Percentiles rank a stretch among this genome's conserved stretches.
Conservation (phyloP, 1,140 invertebrate species). For the Bombus vancouverensis region DNA sequence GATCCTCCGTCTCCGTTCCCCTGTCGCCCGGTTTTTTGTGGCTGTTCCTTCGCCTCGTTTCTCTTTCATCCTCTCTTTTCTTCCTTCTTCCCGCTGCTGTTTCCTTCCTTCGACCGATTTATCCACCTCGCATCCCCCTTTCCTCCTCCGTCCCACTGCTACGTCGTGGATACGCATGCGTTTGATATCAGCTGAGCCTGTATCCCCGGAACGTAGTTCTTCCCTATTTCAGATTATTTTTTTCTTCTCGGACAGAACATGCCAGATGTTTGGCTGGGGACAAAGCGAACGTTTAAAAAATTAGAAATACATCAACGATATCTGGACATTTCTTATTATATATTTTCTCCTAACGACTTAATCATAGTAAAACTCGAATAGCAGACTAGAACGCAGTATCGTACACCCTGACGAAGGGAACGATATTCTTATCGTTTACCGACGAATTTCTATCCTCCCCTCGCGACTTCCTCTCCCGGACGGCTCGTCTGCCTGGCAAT, state of each 20-base stretch:
- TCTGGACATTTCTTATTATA: no score
- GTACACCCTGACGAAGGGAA: neutral
- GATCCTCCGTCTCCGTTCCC: neutral
- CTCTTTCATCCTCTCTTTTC: neutral
- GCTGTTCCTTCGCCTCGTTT: neutral
- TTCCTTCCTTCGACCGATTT: slow-evolving; percentile 3
- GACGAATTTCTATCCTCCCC: slow-evolving; percentile 18
- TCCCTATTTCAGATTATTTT: neutral
- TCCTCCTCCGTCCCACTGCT: neutral
- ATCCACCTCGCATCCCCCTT: neutral
- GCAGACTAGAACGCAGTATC: neutral
- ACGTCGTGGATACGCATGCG: neutral
- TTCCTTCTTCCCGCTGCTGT: neutral
- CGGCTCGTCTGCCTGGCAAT: slow-evolving; percentile 13
- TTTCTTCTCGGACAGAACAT: neutral
- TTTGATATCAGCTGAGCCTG: slow-evolving; percentile 11
- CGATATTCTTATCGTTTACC: neutral
- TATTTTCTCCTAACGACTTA: neutral
- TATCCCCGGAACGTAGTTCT: neutral
- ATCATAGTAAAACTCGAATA: no score
- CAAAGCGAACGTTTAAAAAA: neutral
- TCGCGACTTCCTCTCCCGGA: slow-evolving; percentile 16
- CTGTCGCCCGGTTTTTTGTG: slow-evolving; percentile 11
- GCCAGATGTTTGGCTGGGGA: neutral
- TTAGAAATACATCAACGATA: no score